A percentile compares a stretch with the other conserved stretches of the same genome.
Conservation (phyloP, 2,113 vertebrate genomes). For the Sprattus sprattus region DNA sequence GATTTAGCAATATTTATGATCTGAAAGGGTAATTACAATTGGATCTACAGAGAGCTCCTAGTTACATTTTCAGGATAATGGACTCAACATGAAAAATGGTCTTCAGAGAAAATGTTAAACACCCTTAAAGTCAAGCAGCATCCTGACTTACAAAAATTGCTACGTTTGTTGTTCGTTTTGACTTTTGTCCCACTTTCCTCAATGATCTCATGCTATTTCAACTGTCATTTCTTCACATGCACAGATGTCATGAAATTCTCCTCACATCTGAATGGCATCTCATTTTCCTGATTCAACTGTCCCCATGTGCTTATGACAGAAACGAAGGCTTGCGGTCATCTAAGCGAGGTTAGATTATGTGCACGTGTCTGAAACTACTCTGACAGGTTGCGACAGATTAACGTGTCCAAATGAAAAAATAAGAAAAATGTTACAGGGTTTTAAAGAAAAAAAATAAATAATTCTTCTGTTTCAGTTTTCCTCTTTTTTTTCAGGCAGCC, state of each 20-base stretch:
- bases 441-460: not conserved
- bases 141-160: not conserved
- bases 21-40: not conserved
- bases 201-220: not conserved
- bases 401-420: slow-evolving; percentile 6
- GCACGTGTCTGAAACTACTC: slow-evolving; percentile 19
- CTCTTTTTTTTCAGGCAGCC: slow-evolving; percentile 40
- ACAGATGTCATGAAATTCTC: not conserved
- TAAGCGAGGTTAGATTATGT: not conserved
- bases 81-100: not conserved
- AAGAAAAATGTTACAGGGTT: not conserved
- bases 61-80: not conserved
- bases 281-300: not conserved
- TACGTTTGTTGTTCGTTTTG: not conserved
- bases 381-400: slow-evolving; percentile 13
- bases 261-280: not conserved
- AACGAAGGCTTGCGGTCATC: slow-evolving; percentile 13
- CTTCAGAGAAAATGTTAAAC: not conserved
- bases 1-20: not conserved
- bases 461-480: slow-evolving; percentile 2
- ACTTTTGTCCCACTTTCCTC: not conserved
- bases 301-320: slow-evolving; percentile 25
- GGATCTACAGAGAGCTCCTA: not conserved
- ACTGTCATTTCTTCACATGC: not conserved
- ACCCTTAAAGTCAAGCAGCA: not conserved